Evolutionary conservation across 2,797 vertebrate species (phyloP).

Genomic region (Heliangelus exortis): DNA sequence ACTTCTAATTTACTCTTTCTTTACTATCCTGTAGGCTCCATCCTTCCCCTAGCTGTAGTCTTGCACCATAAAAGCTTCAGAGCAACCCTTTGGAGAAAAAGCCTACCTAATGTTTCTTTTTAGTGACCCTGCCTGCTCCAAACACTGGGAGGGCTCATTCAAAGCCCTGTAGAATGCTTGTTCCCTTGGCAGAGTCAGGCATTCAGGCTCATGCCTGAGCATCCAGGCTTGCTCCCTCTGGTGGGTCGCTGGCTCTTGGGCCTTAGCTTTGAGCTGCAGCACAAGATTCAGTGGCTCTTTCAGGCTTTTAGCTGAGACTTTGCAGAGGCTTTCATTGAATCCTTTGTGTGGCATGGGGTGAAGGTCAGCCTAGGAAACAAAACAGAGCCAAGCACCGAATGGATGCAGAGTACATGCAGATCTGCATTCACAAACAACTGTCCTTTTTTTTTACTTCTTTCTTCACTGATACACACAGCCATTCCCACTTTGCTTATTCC

Average conservation of each 20-base stretch:
- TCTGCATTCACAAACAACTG: not conserved
- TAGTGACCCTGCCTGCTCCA: not conserved
- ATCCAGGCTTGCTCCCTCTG: not conserved
- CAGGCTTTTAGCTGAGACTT: not conserved
- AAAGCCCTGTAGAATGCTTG: not conserved
- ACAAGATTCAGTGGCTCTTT: not conserved
- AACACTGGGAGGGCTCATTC: not conserved
- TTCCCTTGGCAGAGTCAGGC: not conserved
- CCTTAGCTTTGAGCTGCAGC: not conserved
- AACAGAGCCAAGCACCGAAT: conserved; percentile 6
- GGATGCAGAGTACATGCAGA: conserved; percentile 20
- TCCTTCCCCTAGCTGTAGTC: not conserved
- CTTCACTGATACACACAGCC: not conserved
- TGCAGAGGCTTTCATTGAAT: not conserved
- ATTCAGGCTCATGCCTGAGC: not conserved
- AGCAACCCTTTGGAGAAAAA: not conserved
- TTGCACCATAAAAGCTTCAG: not conserved
- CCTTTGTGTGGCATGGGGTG: not conserved
- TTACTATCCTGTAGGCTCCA: not conserved
- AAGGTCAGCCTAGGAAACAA: conserved; percentile 32
- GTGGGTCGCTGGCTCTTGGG: not conserved
- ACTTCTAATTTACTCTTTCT: not conserved
- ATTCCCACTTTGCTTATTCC: not conserved
- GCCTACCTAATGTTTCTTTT: not conserved
- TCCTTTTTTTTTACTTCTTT: conserved; percentile 14